Evolutionary conservation across 2,797 vertebrate species (phyloP).

Genomic region (Rhabdomys pumilio): DNA sequence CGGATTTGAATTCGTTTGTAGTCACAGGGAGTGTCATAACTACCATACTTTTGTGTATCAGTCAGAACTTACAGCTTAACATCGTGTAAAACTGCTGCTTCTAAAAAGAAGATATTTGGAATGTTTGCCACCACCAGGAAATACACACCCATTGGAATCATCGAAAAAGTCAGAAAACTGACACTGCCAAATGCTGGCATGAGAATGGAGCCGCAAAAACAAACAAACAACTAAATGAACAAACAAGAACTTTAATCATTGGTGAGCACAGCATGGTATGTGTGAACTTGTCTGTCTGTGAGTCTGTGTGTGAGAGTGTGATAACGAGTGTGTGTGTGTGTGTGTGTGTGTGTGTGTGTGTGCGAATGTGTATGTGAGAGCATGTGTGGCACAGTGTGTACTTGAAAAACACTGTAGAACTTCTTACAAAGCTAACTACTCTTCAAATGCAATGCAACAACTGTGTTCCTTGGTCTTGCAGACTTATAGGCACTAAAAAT

Average conservation of each 20-base stretch:
- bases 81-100: slow-evolving; percentile 11
- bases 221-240: background rate
- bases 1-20: background rate
- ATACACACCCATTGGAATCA: background rate
- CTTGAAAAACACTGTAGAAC: background rate
- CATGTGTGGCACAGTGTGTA: too few species aligned
- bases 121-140: background rate
- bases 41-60: background rate
- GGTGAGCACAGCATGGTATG: background rate
- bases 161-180: background rate
- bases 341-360: too few species aligned
- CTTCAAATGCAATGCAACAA: background rate
- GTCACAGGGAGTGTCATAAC: background rate
- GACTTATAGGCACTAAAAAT: background rate
- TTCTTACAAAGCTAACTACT: slow-evolving; percentile 7
- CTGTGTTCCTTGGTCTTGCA: background rate
- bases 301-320: background rate
- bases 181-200: background rate
- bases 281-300: background rate
- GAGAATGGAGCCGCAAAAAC: background rate
- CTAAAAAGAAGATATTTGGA: background rate
- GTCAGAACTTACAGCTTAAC: background rate
- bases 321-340: background rate
- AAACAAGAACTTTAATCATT: background rate
- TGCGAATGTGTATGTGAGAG: background rate